These are phyloP conservation scores for Lagopus muta DNA, from an alignment of 2,113 vertebrate species.

Conservation along the genomic window DNA sequence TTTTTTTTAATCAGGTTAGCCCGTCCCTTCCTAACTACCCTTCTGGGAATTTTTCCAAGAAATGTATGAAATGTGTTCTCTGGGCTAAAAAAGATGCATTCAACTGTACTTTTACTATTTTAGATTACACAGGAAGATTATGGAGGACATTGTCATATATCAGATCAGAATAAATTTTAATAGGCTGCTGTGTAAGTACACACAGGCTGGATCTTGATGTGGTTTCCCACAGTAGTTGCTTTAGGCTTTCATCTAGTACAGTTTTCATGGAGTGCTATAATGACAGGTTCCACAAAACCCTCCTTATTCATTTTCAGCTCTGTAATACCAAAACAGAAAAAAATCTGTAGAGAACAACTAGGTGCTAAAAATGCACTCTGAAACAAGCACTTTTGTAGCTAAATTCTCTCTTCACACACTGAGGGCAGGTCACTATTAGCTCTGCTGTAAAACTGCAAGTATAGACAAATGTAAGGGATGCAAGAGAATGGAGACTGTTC, in stretches of 20 bases:
- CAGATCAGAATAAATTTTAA: slow-evolving; percentile 25
- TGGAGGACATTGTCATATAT: slow-evolving; percentile 6
- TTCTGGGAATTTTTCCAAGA: background rate
- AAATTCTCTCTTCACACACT: background rate
- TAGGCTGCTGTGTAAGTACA: slow-evolving; percentile 36
- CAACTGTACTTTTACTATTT: slow-evolving; percentile 20
- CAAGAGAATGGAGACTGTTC: background rate
- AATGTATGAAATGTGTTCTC: background rate
- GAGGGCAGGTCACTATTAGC: background rate
- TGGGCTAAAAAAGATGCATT: slow-evolving; percentile 26
- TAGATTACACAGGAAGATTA: slow-evolving; percentile 39
- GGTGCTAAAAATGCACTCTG: background rate
- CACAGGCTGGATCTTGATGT: slow-evolving; percentile 6
- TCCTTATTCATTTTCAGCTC: slow-evolving; percentile 40
- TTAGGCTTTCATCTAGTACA: slow-evolving; percentile 45
- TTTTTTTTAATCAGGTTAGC: slow-evolving; percentile 17
- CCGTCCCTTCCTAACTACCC: background rate
- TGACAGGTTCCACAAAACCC: slow-evolving; percentile 2
- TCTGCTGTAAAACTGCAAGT: background rate
- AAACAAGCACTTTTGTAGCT: background rate
- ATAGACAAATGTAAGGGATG: background rate
- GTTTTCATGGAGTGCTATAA: slow-evolving; percentile 41
- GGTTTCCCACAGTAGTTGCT: slow-evolving; percentile 41
- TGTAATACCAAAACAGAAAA: background rate
- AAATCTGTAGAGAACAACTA: background rate